phyloP scores from a whole-genome alignment of 2,888 invertebrate genomes.

The Sericinus montela region DNA sequence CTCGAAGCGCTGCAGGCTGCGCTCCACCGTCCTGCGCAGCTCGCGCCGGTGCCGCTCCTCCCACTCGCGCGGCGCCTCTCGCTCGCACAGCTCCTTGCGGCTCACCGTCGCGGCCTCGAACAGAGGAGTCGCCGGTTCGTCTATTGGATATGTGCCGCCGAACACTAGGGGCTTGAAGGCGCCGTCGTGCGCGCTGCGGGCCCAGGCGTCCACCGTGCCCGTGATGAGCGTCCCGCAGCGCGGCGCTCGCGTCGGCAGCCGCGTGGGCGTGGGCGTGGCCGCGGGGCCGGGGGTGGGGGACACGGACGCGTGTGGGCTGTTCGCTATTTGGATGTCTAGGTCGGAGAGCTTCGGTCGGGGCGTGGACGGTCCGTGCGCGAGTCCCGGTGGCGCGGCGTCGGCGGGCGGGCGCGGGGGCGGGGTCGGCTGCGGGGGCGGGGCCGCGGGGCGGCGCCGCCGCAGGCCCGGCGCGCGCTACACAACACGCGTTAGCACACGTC shows the following conservation, averaged over 20 bases:
- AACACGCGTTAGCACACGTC: slow-evolving; percentile 32
- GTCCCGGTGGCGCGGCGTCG: not conserved
- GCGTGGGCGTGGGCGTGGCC: slow-evolving; percentile 14
- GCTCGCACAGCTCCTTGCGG: too few relatives aligned
- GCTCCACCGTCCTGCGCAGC: slow-evolving; percentile 61
- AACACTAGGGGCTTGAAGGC: slow-evolving; percentile 85
- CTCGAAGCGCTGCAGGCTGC: slow-evolving; percentile 68
- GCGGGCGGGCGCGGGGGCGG: slow-evolving; percentile 21
- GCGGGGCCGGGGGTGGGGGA: slow-evolving; percentile 11
- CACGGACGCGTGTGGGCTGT: slow-evolving; percentile 11
- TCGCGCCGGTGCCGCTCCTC: slow-evolving; percentile 34
- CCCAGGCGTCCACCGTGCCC: slow-evolving; percentile 83
- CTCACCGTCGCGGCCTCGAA: not conserved
- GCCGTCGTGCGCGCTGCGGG: slow-evolving; percentile 68
- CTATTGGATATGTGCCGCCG: slow-evolving; percentile 93
- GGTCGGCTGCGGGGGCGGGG: slow-evolving; percentile 21
- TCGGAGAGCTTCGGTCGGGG: slow-evolving; percentile 1
- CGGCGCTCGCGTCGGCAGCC: slow-evolving; percentile 12
- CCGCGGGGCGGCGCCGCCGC: slow-evolving; percentile 18
- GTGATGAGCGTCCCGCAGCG: slow-evolving; percentile 75
- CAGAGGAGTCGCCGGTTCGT: slow-evolving; percentile 74
- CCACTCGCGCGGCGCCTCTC: slow-evolving; percentile 15
- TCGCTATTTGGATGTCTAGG: slow-evolving; percentile 27
- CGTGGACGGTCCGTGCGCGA: not conserved
- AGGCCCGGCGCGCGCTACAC: slow-evolving; percentile 26